Evolutionary conservation across 2,797 vertebrate species (phyloP), one percentile per base, ranked within the genome.

Genomic region (Pelodytes ibericus): DNA sequence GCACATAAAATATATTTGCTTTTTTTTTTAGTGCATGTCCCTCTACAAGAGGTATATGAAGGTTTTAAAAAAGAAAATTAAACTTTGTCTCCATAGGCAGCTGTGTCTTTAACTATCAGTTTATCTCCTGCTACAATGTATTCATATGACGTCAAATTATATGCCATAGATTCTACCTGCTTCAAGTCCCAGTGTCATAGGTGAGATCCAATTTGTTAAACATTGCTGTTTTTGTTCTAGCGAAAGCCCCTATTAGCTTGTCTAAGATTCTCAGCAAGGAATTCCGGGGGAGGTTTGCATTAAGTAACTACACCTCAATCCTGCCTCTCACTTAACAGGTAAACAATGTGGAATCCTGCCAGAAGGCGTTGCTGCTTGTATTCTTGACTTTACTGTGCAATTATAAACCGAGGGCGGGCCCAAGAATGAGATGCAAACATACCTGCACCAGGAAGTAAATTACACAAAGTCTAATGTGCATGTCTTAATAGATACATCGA

Each of bases 381-480:
- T n/a, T 60, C 27, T 62, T 20, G 13, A 56, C 13, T 22, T n/a
- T n/a, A 65, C 51, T 44, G 57, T 24, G 41, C 24, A 41, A 56
- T 66, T 59, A 49, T 68, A 57, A 31, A 68, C 16, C 15, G 25
- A 36, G 58, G 77, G 77, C 44, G 64, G 71, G 6, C 24, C 58
- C 20, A 57, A 33, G 13, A 44, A 51, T 39, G 59, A 73, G 58
- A 71, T 30, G 61, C 59, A 69, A 73, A 26, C 57, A 29, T 73
- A 53, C 64, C 71, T 79, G 56, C 13, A 68, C 77, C 71, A 79
- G 77, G 77, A 79, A 79, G 77, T 79, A 79, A 79, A 58, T 27
- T 73, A 41, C 29, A 22, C n/a, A 63, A 72, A 58, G 22, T 51
- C 24, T 57, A 79, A 36, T 16, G n/a, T 66, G n/a, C 59, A 26